phyloP scores from a whole-genome alignment of 2,888 invertebrate genomes.

The Colletes collaris region DNA sequence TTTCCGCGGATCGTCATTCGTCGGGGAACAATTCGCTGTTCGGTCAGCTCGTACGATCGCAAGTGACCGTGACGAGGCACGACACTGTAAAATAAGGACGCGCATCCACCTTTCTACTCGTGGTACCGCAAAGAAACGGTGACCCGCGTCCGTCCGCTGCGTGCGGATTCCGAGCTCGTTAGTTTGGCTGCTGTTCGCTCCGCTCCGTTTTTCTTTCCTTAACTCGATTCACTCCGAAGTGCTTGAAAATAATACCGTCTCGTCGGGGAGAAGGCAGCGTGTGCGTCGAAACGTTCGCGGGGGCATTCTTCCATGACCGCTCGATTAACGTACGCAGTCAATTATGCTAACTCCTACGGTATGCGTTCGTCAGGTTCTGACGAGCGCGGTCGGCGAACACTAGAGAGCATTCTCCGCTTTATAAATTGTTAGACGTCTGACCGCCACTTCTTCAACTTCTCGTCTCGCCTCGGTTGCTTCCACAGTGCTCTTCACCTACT shows the following conservation, averaged over 20 bases:
- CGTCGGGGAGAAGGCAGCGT: background rate
- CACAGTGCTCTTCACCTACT: conserved; percentile 19
- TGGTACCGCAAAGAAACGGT: conserved; percentile 72
- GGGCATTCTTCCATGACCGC: conserved; percentile 64
- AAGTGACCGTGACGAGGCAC: conserved; percentile 74
- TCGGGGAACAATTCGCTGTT: conserved; percentile 52
- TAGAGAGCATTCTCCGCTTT: conserved; percentile 37
- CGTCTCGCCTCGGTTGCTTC: conserved; percentile 32
- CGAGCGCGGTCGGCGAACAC: conserved; percentile 18
- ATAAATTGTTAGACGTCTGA: conserved; percentile 51
- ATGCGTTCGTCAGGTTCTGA: conserved; percentile 44
- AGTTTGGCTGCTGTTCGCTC: conserved; percentile 58
- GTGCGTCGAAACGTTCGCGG: conserved; percentile 48
- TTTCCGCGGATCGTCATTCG: conserved; percentile 18
- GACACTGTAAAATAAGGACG: conserved; percentile 74
- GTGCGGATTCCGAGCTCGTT: conserved; percentile 67
- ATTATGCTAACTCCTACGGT: conserved; percentile 65
- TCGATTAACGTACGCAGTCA: conserved; percentile 69
- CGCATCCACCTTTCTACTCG: conserved; percentile 70
- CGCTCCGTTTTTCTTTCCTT: conserved; percentile 59
- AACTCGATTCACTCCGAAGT: conserved; percentile 56
- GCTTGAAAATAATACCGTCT: conserved; percentile 59
- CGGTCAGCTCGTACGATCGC: conserved; percentile 63
- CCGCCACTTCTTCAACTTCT: conserved; percentile 54
- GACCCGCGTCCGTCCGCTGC: conserved; percentile 63